Evolutionary conservation across 2,888 invertebrate genomes (phyloP).

Genomic region (Periphyllus acericola): DNA sequence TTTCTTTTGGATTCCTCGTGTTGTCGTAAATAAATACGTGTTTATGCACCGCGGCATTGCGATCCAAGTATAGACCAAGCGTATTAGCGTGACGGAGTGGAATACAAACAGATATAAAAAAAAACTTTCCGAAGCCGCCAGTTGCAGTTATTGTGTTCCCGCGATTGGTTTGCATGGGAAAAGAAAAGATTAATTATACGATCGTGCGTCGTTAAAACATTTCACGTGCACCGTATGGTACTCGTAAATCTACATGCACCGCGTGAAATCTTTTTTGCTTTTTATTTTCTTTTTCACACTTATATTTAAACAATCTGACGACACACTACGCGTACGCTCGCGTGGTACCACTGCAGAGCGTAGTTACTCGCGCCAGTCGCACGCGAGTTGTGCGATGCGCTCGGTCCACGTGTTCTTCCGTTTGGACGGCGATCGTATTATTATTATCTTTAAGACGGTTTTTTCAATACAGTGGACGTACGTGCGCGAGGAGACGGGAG

Average conservation of each 20-base stretch:
- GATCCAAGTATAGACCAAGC: neutral
- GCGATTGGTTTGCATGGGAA: neutral
- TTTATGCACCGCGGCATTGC: neutral
- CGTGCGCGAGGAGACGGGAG: neutral
- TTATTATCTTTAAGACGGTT: slow-evolving; percentile 19
- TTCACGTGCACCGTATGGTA: slow-evolving; percentile 13
- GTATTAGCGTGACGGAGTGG: neutral
- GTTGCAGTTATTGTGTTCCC: neutral
- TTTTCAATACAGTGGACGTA: slow-evolving; percentile 3
- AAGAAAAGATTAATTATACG: neutral
- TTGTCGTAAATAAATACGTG: neutral
- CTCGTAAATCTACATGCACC: slow-evolving; percentile 3
- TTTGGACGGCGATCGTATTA: neutral
- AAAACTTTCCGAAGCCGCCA: neutral
- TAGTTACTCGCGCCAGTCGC: neutral
- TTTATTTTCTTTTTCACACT: slow-evolving; percentile 2
- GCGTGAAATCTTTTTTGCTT: neutral
- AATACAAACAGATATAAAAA: neutral
- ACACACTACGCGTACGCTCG: neutral
- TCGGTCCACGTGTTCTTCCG: slow-evolving; percentile 10
- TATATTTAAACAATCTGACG: slow-evolving; percentile 45
- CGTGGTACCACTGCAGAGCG: neutral
- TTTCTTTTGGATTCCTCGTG: neutral
- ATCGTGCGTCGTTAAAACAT: neutral
- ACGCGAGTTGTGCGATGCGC: neutral